Conservation (phyloP, 2,888 invertebrate species). For the Anticlea derivata region DNA sequence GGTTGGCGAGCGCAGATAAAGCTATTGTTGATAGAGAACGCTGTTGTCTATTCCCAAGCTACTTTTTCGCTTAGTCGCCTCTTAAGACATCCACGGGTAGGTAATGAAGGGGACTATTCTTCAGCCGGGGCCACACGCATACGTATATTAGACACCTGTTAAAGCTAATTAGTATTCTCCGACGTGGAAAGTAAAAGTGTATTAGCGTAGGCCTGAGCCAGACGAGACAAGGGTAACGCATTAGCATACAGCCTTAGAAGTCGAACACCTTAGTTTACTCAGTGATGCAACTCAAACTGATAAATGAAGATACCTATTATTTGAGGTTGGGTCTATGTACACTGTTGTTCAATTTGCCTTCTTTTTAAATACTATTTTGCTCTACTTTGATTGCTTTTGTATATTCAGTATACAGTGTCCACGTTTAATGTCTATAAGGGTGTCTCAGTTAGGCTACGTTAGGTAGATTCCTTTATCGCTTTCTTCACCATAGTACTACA, state of each 20-base stretch:
- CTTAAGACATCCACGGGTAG: too few relatives aligned
- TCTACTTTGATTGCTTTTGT: too few relatives aligned
- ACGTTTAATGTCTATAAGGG: too few relatives aligned
- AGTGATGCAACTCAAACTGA: conserved; percentile 32
- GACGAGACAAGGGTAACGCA: conserved; percentile 53
- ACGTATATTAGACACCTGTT: conserved; percentile 27
- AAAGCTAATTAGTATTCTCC: conserved; percentile 24
- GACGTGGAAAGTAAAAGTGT: conserved; percentile 62
- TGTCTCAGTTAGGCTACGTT: conserved; percentile 3
- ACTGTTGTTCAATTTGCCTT: background rate
- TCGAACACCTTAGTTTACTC: conserved; percentile 34
- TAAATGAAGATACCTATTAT: conserved; percentile 11
- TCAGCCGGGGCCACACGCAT: too few relatives aligned
- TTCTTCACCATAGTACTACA: conserved; percentile 1
- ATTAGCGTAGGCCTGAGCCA: conserved; percentile 52
- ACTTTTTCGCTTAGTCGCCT: too few relatives aligned
- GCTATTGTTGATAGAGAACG: too few relatives aligned
- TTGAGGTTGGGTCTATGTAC: conserved; percentile 1
- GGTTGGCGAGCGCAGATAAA: too few relatives aligned
- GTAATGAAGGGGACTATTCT: too few relatives aligned
- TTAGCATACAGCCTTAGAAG: conserved; percentile 71
- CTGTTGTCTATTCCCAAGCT: too few relatives aligned
- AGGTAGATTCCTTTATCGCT: background rate
- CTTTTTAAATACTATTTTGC: too few relatives aligned
- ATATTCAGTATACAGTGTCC: too few relatives aligned